Percentiles rank a stretch among this genome's conserved stretches.
These are phyloP conservation scores for Oryzias woworae DNA, from an alignment of 2,113 vertebrate species.

Conservation along the genomic window DNA sequence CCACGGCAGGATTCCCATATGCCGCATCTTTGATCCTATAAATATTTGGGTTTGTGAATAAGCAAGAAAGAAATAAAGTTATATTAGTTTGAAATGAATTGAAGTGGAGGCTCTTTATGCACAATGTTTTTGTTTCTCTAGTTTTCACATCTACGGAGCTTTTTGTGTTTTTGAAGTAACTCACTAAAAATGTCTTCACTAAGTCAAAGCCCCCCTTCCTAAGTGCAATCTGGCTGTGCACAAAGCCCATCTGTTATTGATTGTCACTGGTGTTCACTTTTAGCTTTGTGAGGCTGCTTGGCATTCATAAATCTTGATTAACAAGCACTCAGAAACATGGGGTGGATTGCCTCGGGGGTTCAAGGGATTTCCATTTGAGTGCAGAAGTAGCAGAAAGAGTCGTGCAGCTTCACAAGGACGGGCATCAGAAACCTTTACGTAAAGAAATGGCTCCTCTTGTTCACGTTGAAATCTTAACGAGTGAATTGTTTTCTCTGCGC, in stretches of 20 bases:
- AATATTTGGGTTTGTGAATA: conserved; percentile 31
- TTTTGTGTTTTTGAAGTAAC: conserved; percentile 1
- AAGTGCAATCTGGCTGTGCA: conserved; percentile 4
- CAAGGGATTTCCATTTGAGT: conserved; percentile 19
- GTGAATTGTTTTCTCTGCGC: conserved; percentile 24
- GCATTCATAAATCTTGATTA: conserved; percentile 26
- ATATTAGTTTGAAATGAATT: not conserved
- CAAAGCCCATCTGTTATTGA: conserved; percentile 56
- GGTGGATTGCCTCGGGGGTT: conserved; percentile 7
- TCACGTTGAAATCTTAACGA: conserved; percentile 30
- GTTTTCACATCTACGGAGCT: conserved; percentile 2
- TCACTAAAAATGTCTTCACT: conserved; percentile 18
- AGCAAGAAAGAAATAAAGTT: conserved; percentile 8
- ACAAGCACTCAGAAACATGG: conserved; percentile 1
- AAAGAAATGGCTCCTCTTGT: conserved; percentile 17
- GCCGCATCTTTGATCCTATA: conserved; percentile 41
- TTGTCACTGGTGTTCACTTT: conserved; percentile 30
- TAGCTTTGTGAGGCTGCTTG: conserved; percentile 22
- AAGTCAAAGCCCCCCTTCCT: conserved; percentile 4
- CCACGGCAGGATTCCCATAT: conserved; percentile 34
- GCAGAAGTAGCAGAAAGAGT: conserved; percentile 24
- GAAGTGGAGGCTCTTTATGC: conserved; percentile 1
- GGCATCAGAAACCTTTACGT: conserved; percentile 12
- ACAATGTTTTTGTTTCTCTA: not conserved
- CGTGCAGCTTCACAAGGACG: conserved; percentile 15